A percentile compares a stretch with the other conserved stretches of the same genome.
phyloP scores from a whole-genome alignment of 2,888 invertebrate species.

The Ecliptopera silaceata region DNA sequence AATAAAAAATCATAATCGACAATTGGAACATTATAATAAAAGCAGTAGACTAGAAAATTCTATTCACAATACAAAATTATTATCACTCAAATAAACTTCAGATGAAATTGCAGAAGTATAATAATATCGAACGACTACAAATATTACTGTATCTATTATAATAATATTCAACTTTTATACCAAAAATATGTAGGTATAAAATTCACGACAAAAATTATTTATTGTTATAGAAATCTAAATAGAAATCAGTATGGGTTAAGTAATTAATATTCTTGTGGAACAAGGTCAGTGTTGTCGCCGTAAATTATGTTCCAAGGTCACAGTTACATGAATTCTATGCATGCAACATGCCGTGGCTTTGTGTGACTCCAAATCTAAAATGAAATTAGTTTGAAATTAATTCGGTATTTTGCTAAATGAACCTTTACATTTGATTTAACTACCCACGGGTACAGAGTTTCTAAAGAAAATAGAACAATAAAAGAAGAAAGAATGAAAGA shows the following conservation, averaged over 20 bases:
- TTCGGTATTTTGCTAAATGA: too few species aligned
- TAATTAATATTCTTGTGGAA: slow-evolving; percentile 25
- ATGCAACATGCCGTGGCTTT: slow-evolving; percentile 33
- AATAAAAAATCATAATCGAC: background rate
- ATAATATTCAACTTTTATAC: too few species aligned
- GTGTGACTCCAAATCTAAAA: slow-evolving; percentile 7
- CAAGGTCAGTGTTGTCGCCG: slow-evolving; percentile 34
- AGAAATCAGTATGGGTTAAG: slow-evolving; percentile 1
- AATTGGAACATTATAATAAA: background rate
- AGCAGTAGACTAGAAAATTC: background rate
- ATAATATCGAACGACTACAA: background rate
- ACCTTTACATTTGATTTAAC: too few species aligned
- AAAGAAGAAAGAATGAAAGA: too few species aligned
- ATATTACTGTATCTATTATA: too few species aligned
- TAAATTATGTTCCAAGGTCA: slow-evolving; percentile 37
- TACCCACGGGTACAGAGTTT: too few species aligned
- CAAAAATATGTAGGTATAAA: background rate
- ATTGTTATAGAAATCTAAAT: slow-evolving; percentile 1
- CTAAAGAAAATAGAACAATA: too few species aligned
- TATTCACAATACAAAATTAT: background rate
- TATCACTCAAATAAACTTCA: background rate
- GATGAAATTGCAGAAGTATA: background rate
- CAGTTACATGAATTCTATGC: slow-evolving; percentile 33
- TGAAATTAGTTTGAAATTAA: slow-evolving; percentile 1
- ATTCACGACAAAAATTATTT: background rate